Conservation (phyloP, 2,888 invertebrate species). For the Drosophila demipolita region DNA sequence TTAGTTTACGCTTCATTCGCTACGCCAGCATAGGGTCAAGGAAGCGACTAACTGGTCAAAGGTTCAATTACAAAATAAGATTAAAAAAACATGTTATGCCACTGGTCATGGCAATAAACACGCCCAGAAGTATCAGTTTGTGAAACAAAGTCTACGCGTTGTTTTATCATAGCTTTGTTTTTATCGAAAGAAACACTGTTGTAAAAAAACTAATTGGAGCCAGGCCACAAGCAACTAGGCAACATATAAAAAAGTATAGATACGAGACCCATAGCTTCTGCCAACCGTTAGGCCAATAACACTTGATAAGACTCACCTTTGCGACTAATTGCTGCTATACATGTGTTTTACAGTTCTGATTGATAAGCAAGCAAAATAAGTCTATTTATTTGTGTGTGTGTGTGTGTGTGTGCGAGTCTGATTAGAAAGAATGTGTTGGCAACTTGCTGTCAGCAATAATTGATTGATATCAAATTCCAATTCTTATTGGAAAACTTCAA, state of each 20-base stretch:
- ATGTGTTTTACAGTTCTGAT: constrained; percentile 46
- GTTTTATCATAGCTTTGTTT: constrained; percentile 52
- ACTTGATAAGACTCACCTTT: constrained; percentile 38
- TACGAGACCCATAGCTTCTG: constrained; percentile 31
- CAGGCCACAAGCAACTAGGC: constrained; percentile 9
- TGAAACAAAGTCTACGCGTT: constrained; percentile 46
- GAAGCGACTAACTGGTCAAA: constrained; percentile 50
- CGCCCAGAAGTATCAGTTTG: constrained; percentile 14
- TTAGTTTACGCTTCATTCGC: constrained; percentile 42
- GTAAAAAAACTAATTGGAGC: constrained; percentile 54
- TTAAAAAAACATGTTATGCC: constrained; percentile 30
- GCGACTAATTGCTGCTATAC: constrained; percentile 67
- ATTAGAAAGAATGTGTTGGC: constrained; percentile 43
- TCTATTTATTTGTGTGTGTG: constrained; percentile 18
- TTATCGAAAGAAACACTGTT: constrained; percentile 57
- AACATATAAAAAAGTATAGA: constrained; percentile 1
- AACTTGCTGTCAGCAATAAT: constrained; percentile 36
- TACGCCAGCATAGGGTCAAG: constrained; percentile 52
- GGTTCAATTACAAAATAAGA: constrained; percentile 43
- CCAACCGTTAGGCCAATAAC: constrained; percentile 22
- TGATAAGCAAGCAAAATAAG: constrained; percentile 38
- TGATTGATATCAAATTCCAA: constrained; percentile 73
- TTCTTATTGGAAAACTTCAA: constrained; percentile 37
- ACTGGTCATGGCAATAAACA: constrained; percentile 40
- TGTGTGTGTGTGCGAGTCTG: constrained; percentile 27